Evolutionary conservation across 1,140 invertebrate genomes (phyloP), one percentile per base, ranked within the genome.

Genomic region (Diachasmimorpha longicaudata): DNA sequence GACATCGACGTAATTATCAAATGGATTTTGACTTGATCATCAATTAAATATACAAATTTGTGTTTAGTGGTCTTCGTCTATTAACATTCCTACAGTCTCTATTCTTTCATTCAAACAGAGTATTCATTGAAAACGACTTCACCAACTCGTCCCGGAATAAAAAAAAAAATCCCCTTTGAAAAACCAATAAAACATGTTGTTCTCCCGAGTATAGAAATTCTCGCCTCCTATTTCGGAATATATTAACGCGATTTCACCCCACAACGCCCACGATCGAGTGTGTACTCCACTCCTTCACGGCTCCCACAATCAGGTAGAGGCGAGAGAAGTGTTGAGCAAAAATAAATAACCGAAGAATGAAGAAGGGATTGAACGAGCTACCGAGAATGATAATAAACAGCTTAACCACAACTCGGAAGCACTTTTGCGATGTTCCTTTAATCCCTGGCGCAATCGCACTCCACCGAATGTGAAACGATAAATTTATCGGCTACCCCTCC

Each of bases 391-490:
- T 63, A 63, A 63, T 63, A 63, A 63, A 63, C 58, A 5, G 58
- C 58, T 63, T 63, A 63, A 63, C 58, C 58, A 63, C 58, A 63
- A 63, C 58, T 63, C 58, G 21, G 58, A 63, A 63, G 58, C 23
- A 63, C 58, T 63, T 63, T 63, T 11, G 23, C 58, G 23, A 63
- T 63, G 58, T 63, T 63, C 58, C 58, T 63, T 63, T 63, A 63
- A 63, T 63, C 58, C 58, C 23, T 25, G 6, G 19, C 31, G 58
- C 48, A 63, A 63, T 63, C 58, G 58, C 23, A 63, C 58, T 63
- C 21, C 21, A 63, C 8, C 31, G 16, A 63, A 63, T 25, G 58
- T 11, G 58, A 63, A 23, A 63, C 21, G 58, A 63, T 63, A 63
- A 63, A 63, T 63, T 31, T 63, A 25, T 63, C 19, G 23, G 11